These are phyloP conservation scores for Tenrec ecaudatus DNA, from an alignment of 2,113 vertebrate genomes.

Conservation along the genomic window DNA sequence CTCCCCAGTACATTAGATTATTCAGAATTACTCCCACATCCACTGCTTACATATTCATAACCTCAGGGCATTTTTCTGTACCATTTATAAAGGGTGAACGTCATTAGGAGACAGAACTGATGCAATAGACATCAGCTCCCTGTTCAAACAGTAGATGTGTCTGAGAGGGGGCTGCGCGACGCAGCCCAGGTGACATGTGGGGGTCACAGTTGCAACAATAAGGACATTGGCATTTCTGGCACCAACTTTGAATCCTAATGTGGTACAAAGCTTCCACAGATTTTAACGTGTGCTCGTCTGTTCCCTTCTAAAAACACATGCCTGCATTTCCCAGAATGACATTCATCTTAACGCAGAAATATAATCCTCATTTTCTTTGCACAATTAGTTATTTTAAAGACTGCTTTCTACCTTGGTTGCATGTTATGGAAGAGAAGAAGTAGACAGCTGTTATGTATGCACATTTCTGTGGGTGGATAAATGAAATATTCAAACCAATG, in stretches of 20 bases:
- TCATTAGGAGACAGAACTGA: conserved; percentile 77
- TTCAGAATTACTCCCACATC: conserved; percentile 70
- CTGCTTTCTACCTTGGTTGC: no score
- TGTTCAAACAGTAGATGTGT: conserved; percentile 69
- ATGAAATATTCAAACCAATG: conserved; percentile 73
- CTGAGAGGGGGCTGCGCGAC: conserved; percentile 66
- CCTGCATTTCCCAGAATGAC: conserved; percentile 33
- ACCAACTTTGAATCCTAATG: conserved; percentile 25
- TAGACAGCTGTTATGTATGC: conserved; percentile 23
- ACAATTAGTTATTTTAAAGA: no score
- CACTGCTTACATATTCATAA: conserved; percentile 69
- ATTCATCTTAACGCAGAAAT: conserved; percentile 43
- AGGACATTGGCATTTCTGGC: conserved; percentile 65
- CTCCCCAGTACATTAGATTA: conserved; percentile 74
- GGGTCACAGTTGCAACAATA: conserved; percentile 68
- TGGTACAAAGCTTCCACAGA: conserved; percentile 25
- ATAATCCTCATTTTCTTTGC: no score
- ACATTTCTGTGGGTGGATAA: conserved; percentile 49
- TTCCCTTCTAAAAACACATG: not conserved
- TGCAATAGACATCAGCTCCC: conserved; percentile 68
- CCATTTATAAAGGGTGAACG: conserved; percentile 74
- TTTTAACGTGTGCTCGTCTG: not conserved
- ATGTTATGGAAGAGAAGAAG: not conserved
- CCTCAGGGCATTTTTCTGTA: conserved; percentile 61
- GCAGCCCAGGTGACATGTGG: conserved; percentile 71